Evolutionary conservation across 2,888 invertebrate species (phyloP), one percentile per base, ranked within the genome.

Genomic region (Sarcophaga subvicina): DNA sequence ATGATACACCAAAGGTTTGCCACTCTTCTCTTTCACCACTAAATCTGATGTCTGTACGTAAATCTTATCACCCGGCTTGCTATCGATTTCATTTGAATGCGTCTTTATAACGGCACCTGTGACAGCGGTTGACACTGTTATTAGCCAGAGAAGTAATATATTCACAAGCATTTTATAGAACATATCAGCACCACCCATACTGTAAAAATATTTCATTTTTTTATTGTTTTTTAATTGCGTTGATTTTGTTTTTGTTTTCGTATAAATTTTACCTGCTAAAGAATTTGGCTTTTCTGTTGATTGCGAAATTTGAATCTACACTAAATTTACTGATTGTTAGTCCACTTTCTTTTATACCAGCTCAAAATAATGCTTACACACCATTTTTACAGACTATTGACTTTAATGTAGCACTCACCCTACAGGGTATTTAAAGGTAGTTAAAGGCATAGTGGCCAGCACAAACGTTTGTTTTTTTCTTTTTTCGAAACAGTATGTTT

Each of bases 1-100:
- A 14, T 91, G 89, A 69, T 89, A 91, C 0, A 73, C 49, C 85
- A 90, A 84, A 1, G 90, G 89, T n/a, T 83, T 67, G 4, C 27
- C 66, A 80, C 76, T 49, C 14, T 67, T 27, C 62, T 88, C 88
- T 25, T 87, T 80, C 1, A 88, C 71, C 5, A 90, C 81, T 1
- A 89, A 45, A 76, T 89, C 88, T 0, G 88, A 76, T 1, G 88
- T 83, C 14, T 85, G 82, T 0, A 89, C 81, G 67, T 87, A 88
- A 5, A 86, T 63, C 14, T 80, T 78, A 10, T 83, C 83, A 0
- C 2, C 12, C 1, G 17, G 25, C 3, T 8, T 59, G 0, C 47
- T 0, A 10, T 45, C 54, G 54, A 80, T 80, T 25, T 73, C 73
- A n/a, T 63, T 69, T 60, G 64, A 25, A 1, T 27, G n/a, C 6